These are phyloP conservation scores for Sarcoramphus papa DNA, from an alignment of 2,797 vertebrate species.

Conservation along the genomic window DNA sequence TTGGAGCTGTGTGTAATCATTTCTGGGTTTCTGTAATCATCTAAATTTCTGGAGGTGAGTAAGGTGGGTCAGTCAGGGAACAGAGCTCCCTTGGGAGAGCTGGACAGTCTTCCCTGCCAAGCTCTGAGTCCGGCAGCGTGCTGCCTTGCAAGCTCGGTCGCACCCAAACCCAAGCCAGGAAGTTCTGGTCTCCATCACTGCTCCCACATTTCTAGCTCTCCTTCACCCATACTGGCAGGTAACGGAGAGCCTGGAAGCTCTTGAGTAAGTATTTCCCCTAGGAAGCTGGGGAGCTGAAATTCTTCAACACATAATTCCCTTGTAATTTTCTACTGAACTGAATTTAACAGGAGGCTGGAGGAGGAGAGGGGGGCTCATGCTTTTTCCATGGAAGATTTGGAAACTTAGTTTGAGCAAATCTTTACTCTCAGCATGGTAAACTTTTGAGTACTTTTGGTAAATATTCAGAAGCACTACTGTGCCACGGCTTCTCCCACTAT, in stretches of 20 bases:
- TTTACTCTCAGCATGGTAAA: background rate
- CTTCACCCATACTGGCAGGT: background rate
- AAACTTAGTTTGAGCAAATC: background rate
- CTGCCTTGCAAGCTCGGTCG: rapidly evolving
- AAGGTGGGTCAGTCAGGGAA: background rate
- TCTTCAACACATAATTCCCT: background rate
- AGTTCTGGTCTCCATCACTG: background rate
- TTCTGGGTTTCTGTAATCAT: background rate
- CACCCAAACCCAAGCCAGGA: background rate
- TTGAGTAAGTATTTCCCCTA: background rate
- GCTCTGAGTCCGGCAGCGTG: rapidly evolving
- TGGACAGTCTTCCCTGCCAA: background rate
- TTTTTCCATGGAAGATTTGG: background rate
- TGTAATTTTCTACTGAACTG: background rate
- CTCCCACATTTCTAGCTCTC: background rate
- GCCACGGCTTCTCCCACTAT: rapidly evolving
- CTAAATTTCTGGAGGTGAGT: background rate
- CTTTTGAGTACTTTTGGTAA: background rate
- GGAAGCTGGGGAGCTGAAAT: background rate
- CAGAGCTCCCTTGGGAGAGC: background rate
- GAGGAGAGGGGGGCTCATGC: rapidly evolving
- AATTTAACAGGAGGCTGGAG: background rate
- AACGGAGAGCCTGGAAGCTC: background rate
- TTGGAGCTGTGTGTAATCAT: background rate
- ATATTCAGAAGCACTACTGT: background rate